Evolutionary conservation across 2,888 invertebrate species (phyloP).

Genomic region (Endomychus coccineus): DNA sequence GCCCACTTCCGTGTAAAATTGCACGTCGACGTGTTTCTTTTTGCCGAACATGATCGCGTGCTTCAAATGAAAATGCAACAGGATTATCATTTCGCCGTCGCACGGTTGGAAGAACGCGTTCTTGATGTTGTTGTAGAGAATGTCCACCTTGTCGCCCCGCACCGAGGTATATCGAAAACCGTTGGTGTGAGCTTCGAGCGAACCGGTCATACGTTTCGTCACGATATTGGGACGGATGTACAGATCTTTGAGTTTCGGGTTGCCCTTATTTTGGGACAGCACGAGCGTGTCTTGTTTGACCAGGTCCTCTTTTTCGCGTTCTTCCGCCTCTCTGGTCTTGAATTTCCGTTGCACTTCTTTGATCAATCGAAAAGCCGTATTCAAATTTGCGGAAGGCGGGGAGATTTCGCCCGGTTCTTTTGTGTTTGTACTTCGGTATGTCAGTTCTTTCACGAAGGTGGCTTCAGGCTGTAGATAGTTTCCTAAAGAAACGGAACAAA

Average conservation of each 20-base stretch:
- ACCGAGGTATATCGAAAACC: constrained; percentile 92
- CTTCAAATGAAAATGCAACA: constrained; percentile 97
- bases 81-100: constrained; percentile 97
- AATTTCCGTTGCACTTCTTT: constrained; percentile 97
- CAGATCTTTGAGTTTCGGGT: constrained; percentile 94
- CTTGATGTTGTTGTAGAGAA: constrained; percentile 98
- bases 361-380: constrained; percentile 93
- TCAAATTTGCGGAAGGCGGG: constrained; percentile 91
- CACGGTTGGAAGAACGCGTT: constrained; percentile 99
- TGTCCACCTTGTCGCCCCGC: constrained; percentile 99
- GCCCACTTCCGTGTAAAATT: constrained; percentile 99
- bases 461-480: constrained; percentile 92
- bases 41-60: constrained; percentile 98
- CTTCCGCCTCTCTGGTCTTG: constrained; percentile 96
- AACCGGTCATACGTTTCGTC: constrained; percentile 89
- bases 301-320: constrained; percentile 95
- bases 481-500: constrained; percentile 39
- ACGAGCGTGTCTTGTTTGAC: constrained; percentile 97
- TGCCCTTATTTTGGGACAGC: constrained; percentile 90
- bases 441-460: constrained; percentile 97
- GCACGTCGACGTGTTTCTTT: constrained; percentile 98
- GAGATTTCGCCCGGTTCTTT: constrained; percentile 95
- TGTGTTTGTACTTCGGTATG: constrained; percentile 93
- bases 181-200: constrained; percentile 91
- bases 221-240: constrained; percentile 99